Evolutionary conservation across 2,888 invertebrate genomes (phyloP), one percentile per base, ranked within the genome.

Genomic region (Osmoderma eremita): DNA sequence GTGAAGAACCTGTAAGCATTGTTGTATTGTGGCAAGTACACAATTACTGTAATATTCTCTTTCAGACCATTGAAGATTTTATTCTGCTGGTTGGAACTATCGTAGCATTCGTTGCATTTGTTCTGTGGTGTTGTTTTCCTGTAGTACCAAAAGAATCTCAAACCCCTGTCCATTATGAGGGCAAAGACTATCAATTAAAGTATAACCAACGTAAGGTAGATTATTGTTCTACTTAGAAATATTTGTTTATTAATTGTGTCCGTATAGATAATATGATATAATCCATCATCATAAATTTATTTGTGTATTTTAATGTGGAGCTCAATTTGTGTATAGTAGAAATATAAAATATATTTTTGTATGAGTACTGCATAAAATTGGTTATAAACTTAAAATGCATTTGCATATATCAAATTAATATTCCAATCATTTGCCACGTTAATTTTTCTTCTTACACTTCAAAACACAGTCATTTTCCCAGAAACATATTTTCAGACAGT

Each of bases 51-150:
- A 20, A 42, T 6, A 30, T 22, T 56, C 36, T n/a, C 75, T 73
- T 78, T 30, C 75, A 88, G 88, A 86, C 87, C 13, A 84, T 88
- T 61, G 88, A 88, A 80, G 88, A 88, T 78, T 86, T 87, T 72
- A 87, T 88, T 70, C 78, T 88, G 56, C 80, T 88, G 48, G 82
- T 88, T 72, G 88, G 88, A 30, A 88, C 88, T 30, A 75, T 87
- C 71, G 88, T 88, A 67, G 88, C 88, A 53, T 88, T 88, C 76
- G 83, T 88, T 68, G 88, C 88, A 22, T 88, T 88, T 76, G 84
- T 88, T 67, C 78, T 88, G 24, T 88, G 88, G 88, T 88, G 88
- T 77, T 88, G 88, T 77, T 88, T 88, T 78, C 88, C 88, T 1
- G 79, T 81, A n/a, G 76, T 78, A 38, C 81, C 80, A 3, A 80